Conservation (phyloP, 53 echinoderm and acorn worm species). For the Antedon mediterranea region DNA sequence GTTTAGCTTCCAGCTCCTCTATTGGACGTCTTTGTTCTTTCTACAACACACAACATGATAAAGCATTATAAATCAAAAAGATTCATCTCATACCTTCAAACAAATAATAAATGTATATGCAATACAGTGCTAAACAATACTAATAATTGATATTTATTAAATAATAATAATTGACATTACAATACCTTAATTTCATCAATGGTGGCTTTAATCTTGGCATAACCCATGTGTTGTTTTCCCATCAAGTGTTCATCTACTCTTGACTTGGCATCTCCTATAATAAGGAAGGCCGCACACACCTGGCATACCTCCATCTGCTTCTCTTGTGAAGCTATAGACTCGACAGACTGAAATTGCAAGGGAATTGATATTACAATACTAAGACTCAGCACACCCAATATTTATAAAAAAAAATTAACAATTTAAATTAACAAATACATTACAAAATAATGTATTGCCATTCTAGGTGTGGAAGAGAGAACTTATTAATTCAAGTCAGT, state of each 20-base stretch:
- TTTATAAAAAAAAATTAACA: no score
- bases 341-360: constrained; percentile 32
- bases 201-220: constrained; percentile 83
- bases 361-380: no score
- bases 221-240: constrained; percentile 99
- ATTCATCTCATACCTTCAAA: no score
- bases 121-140: neutral
- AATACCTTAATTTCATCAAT: constrained; percentile 77
- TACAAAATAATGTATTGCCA: no score
- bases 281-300: constrained; percentile 92
- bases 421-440: no score
- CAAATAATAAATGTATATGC: no score
- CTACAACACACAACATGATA: constrained; percentile 15
- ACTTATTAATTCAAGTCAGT: no score
- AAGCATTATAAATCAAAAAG: neutral
- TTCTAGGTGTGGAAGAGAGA: no score
- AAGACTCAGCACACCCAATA: no score
- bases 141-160: neutral
- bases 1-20: constrained; percentile 47
- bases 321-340: constrained; percentile 80
- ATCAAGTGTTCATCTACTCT: constrained; percentile 88
- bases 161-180: neutral
- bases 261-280: constrained; percentile 86
- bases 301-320: constrained; percentile 99
- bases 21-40: constrained; percentile 39